phyloP scores from a whole-genome alignment of 2,113 vertebrate species.

The Potamarius usumacintae region DNA sequence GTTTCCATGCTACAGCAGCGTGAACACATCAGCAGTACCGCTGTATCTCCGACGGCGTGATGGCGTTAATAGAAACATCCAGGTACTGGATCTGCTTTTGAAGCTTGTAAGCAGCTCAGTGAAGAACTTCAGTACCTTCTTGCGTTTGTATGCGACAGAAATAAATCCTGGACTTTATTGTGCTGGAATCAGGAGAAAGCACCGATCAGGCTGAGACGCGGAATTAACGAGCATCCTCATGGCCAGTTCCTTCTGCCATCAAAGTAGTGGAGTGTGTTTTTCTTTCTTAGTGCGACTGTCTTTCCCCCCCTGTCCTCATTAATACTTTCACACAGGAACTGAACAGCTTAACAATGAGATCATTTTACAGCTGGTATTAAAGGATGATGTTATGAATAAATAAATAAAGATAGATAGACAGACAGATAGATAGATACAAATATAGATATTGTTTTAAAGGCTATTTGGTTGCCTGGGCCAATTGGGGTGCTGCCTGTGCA shows the following conservation, averaged over 20 bases:
- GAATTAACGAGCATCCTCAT: conserved; percentile 18
- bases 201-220: conserved; percentile 20
- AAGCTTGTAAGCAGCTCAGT: background rate
- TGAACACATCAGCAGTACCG: background rate
- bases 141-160: background rate
- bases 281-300: conserved; percentile 60
- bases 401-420: background rate
- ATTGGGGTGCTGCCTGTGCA: conserved; percentile 60
- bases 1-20: conserved; percentile 12
- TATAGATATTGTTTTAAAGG: conserved; percentile 66
- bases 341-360: conserved; percentile 72
- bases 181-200: background rate
- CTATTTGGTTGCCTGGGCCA: conserved; percentile 68
- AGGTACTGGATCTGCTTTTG: background rate
- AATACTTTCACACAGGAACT: conserved; percentile 38
- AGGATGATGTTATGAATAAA: background rate
- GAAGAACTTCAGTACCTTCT: background rate
- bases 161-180: background rate
- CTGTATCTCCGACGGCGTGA: background rate
- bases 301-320: conserved; percentile 60
- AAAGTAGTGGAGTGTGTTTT: conserved; percentile 42
- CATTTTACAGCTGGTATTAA: conserved; percentile 68
- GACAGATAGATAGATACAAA: conserved; percentile 57
- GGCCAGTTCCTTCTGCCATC: background rate
- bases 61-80: background rate